Evolutionary conservation across 2,797 vertebrate genomes (phyloP), one percentile per base, ranked within the genome.

Genomic region (Hemibagrus guttatus): DNA sequence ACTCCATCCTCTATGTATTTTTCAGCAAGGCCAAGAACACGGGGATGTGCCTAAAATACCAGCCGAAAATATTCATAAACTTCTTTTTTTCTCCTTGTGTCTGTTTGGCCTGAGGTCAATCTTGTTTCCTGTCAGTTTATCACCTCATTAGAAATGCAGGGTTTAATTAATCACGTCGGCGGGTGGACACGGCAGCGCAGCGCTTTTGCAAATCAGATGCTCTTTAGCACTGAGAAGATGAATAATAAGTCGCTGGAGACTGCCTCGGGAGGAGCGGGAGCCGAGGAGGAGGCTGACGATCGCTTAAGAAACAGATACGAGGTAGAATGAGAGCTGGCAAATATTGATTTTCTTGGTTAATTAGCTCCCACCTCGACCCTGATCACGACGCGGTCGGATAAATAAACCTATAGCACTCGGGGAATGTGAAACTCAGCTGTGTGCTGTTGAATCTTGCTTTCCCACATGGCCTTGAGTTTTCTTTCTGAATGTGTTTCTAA

Each of bases 121-220:
- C 49, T 54, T 46, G 17, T 54, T 11, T 6, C 49, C 49, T 16
- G 3, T 21, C 28, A 7, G 26, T 75, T 75, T 54, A 17, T 75
- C n/a, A 21, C 49, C 75, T 78, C 49, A 58, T 78, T 78, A 23
- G 19, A 35, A 39, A 59, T 79, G 54, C 28, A 79, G 54, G 17
- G 3, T 79, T 23, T 79, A 58, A 79, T 79, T 58, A 79, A 59
- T 31, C 75, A 21, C 8, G 17, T 58, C 31, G 5, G 75, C 19
- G 52, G 1, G 49, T 35, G 75, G 54, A 58, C 52, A 39, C 6
- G 75, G 28, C 52, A 4, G 75, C n/a, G 3, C 49, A 6, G 46
- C 23, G 26, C 46, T 75, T 31, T 31, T 31, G n/a, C 49, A 19
- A 56, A 78, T 78, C 75, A 39, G 75, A 79, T 79, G 75, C 75